phyloP scores from a whole-genome alignment of 2,113 vertebrate genomes.

The Plestiodon gilberti region DNA sequence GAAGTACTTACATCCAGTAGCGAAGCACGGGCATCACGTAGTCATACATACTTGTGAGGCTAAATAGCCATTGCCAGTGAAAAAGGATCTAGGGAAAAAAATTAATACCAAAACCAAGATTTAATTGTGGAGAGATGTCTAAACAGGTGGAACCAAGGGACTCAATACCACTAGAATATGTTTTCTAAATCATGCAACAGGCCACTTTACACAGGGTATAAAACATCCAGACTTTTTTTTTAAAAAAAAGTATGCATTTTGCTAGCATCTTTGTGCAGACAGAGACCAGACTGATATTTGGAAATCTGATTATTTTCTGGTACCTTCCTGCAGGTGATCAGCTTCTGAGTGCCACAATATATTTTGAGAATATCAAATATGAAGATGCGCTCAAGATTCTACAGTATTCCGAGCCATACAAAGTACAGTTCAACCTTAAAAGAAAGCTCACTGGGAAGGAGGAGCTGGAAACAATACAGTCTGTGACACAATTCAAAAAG shows the following conservation, averaged over 20 bases:
- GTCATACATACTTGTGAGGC: not conserved
- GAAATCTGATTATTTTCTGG: conserved; percentile 21
- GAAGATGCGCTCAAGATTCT: conserved; percentile 96
- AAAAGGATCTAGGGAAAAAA: not conserved
- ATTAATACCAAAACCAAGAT: not conserved
- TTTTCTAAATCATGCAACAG: not conserved
- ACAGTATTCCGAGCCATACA: conserved; percentile 92
- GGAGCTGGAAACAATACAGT: conserved; percentile 57
- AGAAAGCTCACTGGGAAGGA: conserved; percentile 76
- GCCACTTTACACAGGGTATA: not conserved
- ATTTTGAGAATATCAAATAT: conserved; percentile 92
- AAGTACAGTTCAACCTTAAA: conserved; percentile 89
- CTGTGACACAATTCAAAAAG: conserved; percentile 57
- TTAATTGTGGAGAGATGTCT: not conserved
- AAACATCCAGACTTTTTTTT: not conserved
- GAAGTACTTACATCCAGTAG: no score
- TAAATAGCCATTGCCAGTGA: not conserved
- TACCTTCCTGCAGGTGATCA: conserved; percentile 86
- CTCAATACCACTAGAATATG: conserved; percentile 12
- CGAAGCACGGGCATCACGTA: no score
- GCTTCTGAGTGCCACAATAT: conserved; percentile 92
- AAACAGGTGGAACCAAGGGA: not conserved
- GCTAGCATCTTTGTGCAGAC: not conserved
- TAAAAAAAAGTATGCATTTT: not conserved
- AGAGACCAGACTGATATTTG: conserved; percentile 5